Evolutionary conservation across 2,113 vertebrate genomes (phyloP).

Genomic region (Synodontis membranacea): DNA sequence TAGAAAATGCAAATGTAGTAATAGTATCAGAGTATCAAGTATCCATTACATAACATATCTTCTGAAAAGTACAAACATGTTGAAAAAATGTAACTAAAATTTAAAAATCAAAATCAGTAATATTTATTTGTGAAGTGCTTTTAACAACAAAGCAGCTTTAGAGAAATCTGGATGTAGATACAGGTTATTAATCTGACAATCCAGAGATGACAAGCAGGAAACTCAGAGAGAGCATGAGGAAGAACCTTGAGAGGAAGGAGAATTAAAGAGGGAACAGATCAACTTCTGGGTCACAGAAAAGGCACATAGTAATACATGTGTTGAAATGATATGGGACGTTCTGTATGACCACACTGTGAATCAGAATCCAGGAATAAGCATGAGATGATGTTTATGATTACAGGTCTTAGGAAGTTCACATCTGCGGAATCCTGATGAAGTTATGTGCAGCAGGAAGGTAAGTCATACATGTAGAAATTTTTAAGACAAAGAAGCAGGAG

Average conservation of each 20-base stretch:
- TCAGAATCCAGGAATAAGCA: background rate
- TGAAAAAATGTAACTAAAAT: background rate
- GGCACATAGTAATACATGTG: background rate
- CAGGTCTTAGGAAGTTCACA: background rate
- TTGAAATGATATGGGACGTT: background rate
- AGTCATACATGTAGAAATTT: background rate
- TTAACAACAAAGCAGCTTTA: background rate
- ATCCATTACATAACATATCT: background rate
- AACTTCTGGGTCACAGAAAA: background rate
- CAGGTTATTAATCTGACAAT: background rate
- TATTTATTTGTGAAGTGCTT: background rate
- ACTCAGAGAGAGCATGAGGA: background rate
- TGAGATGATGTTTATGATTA: background rate
- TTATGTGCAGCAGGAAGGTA: background rate
- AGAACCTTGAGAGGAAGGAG: background rate
- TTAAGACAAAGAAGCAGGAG: background rate
- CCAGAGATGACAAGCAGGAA: background rate
- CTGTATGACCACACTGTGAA: background rate
- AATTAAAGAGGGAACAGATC: background rate
- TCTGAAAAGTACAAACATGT: background rate
- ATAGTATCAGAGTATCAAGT: background rate
- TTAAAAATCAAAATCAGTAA: background rate
- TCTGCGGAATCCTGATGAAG: background rate
- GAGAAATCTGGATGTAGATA: background rate
- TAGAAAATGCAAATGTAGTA: background rate